Base-by-base conservation (phyloP, 2,797 vertebrate species). In the Streptopelia turtur region DNA sequence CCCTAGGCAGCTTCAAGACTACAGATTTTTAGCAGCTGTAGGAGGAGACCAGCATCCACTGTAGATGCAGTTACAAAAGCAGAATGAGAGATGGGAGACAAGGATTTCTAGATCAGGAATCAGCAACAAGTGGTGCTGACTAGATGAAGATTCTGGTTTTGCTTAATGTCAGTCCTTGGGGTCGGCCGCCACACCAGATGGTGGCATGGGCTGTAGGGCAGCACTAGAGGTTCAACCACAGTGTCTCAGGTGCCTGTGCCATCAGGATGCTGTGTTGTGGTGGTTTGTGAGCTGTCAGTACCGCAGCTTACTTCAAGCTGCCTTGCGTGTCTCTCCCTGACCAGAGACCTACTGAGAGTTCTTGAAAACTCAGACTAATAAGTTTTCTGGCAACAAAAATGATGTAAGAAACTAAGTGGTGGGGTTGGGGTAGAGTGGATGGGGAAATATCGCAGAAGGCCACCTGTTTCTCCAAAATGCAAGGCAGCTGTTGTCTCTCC, bases 341-440 rank as follows among this genome's bases (percentile, higher is more conserved):
- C 7, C 0, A 0, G 27, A 60, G n/a, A 10, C 2, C 2, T 28
- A 24, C 17, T 53, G 16, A 37, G 20, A 20, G 60, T 7, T 30
- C 61, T 57, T 10, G 1, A 65, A 90, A 80, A 68, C 31, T 31
- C 41, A 61, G 25, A 55, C 5, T 18, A 30, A 64, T 27, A 5
- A 23, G 35, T 72, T 79, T 90, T 35, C 16, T 56, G 57, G 39
- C 39, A 21, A 61, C 25, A 64, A 39, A 84, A 84, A 79, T 12
- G 69, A 30, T 35, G 18, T 18, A 45, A 74, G 53, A 74, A 60
- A 33, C 28, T 57, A 55, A 52, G 18, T 45, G 15, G 6, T 27
- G 16, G 5, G 47, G 6, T 2, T 45, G 18, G 43, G 43, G 43
- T 45, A 45, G 43, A 18, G 17, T 0, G 6, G 5, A 16, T 31